A percentile compares a stretch with the other conserved stretches of the same genome.
Evolutionary conservation across 2,797 vertebrate species (phyloP).

Genomic region (Onychomys arenicola): DNA sequence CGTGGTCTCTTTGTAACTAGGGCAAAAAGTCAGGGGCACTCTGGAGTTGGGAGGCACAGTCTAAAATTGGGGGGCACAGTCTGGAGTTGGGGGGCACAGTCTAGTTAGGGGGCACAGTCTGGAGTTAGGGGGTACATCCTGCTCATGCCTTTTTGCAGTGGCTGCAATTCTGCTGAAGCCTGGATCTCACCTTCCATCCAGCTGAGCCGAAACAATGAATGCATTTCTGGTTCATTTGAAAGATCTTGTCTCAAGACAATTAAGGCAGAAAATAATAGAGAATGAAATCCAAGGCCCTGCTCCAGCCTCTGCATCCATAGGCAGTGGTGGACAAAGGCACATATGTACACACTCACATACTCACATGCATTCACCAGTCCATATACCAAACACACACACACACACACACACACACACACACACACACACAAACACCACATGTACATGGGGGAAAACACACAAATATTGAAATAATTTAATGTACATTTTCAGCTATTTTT

Average conservation of each 20-base stretch:
- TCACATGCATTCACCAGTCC: no score
- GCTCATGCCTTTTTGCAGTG: no score
- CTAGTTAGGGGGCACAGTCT: no score
- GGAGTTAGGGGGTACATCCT: no score
- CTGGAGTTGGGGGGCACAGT: no score
- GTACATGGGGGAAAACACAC: no score
- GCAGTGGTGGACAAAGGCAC: neutral
- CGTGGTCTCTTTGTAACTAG: no score
- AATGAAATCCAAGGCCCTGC: rapidly evolving
- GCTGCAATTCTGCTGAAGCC: no score
- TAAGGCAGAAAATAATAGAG: neutral
- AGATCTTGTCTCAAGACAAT: neutral
- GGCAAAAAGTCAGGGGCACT: no score
- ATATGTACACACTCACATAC: neutral
- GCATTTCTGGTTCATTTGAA: neutral
- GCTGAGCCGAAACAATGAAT: neutral
- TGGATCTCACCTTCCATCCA: no score
- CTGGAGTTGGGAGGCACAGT: no score
- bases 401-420: neutral
- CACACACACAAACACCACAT: neutral
- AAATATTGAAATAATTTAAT: neutral
- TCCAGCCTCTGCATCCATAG: neutral
- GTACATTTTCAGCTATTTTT: constrained; percentile 3
- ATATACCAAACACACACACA: neutral
- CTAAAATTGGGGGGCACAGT: no score